Conservation (phyloP, 2,888 invertebrate genomes). For the Andrena flavipes region DNA sequence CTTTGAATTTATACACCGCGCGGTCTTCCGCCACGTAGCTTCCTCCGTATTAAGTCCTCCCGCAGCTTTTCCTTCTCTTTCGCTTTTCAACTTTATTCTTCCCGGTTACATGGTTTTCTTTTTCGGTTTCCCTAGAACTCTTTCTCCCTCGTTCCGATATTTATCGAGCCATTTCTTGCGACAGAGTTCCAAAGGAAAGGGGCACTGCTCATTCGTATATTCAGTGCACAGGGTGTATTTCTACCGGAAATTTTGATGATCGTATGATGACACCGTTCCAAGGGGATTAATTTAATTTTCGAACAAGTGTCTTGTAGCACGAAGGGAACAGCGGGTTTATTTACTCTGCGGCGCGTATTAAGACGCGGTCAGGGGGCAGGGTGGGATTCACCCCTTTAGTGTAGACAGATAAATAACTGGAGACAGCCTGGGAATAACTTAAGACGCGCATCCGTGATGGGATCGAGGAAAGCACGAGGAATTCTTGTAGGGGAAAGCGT, state of each 20-base stretch:
- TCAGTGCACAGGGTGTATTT: no score
- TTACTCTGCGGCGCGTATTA: slow-evolving; percentile 83
- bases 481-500: neutral
- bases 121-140: no score
- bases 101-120: neutral
- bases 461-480: neutral
- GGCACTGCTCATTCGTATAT: no score
- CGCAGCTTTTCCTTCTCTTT: slow-evolving; percentile 51
- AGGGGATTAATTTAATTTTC: slow-evolving; percentile 53
- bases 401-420: slow-evolving; percentile 82
- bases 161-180: no score
- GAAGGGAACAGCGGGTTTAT: slow-evolving; percentile 75
- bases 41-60: slow-evolving; percentile 61
- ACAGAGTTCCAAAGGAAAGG: no score
- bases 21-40: slow-evolving; percentile 64
- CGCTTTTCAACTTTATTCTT: neutral
- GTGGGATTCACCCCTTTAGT: slow-evolving; percentile 74
- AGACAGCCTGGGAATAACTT: slow-evolving; percentile 82
- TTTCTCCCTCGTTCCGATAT: no score
- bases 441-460: slow-evolving; percentile 58
- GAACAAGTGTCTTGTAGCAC: slow-evolving; percentile 10
- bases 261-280: neutral
- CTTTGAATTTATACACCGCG: slow-evolving; percentile 82
- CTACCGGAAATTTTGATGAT: neutral
- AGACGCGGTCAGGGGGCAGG: slow-evolving; percentile 78